phyloP scores from a whole-genome alignment of 2,113 vertebrate species.

The Macaca mulatta region DNA sequence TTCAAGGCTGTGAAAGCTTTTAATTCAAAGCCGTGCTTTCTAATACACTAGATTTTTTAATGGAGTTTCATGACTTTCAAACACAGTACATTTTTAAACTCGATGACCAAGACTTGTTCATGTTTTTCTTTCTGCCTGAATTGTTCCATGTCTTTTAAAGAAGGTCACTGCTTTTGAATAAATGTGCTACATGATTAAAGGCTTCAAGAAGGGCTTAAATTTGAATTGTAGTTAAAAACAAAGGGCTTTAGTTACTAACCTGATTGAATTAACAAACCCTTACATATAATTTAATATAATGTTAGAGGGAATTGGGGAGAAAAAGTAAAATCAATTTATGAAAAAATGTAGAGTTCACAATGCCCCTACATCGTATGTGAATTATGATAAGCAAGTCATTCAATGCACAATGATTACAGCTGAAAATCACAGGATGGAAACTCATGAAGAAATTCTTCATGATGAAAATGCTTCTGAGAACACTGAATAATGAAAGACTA shows the following conservation, averaged over 20 bases:
- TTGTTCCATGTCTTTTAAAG: conserved; percentile 12
- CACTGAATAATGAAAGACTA: neutral
- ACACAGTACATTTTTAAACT: neutral
- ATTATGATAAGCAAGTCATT: neutral
- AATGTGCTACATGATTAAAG: neutral
- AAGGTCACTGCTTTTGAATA: neutral
- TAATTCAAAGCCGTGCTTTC: neutral
- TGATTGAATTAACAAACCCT: neutral
- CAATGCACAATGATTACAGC: neutral
- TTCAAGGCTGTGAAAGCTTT: neutral
- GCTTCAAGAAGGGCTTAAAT: neutral
- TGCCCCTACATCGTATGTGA: neutral
- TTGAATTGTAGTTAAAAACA: neutral
- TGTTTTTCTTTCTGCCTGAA: neutral
- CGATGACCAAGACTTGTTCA: neutral
- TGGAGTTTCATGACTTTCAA: neutral
- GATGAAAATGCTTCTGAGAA: neutral
- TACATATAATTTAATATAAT: neutral
- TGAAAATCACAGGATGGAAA: neutral
- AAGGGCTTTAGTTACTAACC: neutral
- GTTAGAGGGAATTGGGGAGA: neutral
- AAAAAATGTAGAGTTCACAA: neutral
- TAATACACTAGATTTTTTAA: neutral
- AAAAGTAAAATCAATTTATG: neutral
- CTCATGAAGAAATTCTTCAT: neutral